Evolutionary conservation across 2,797 vertebrate species (phyloP).

Genomic region (Glyptemys insculpta): DNA sequence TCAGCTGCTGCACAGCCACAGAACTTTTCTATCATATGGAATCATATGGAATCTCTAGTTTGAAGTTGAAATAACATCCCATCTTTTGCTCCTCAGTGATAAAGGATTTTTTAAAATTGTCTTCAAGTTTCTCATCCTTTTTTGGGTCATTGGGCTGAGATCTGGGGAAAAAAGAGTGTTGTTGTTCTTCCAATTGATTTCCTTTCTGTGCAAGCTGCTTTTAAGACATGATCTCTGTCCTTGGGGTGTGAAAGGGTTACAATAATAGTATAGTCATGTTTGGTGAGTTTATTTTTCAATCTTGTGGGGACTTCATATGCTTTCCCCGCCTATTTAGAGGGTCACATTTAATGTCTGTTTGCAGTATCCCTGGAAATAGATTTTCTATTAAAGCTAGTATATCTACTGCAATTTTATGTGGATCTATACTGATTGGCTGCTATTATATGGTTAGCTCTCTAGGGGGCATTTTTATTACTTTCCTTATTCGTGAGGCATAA

Average conservation of each 20-base stretch:
- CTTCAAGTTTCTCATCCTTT: not conserved
- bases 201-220: slow-evolving; percentile 18
- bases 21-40: not conserved
- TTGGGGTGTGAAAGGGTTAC: not conserved
- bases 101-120: not conserved
- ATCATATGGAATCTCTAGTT: not conserved
- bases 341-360: not conserved
- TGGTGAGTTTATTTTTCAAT: not conserved
- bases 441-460: not conserved
- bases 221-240: not conserved
- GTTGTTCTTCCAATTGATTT: slow-evolving; percentile 18
- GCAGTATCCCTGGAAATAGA: not conserved
- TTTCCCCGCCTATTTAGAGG: not conserved
- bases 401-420: not conserved
- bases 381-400: not conserved
- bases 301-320: not conserved
- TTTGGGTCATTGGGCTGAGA: not conserved
- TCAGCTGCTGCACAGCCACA: not conserved
- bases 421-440: accelerated
- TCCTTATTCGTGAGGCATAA: not conserved
- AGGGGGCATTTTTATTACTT: not conserved
- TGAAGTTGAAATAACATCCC: not conserved
- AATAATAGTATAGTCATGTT: not conserved
- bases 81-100: not conserved
- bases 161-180: not conserved